phyloP scores from a whole-genome alignment of 2,113 vertebrate species.

The Tragelaphus imberbis region DNA sequence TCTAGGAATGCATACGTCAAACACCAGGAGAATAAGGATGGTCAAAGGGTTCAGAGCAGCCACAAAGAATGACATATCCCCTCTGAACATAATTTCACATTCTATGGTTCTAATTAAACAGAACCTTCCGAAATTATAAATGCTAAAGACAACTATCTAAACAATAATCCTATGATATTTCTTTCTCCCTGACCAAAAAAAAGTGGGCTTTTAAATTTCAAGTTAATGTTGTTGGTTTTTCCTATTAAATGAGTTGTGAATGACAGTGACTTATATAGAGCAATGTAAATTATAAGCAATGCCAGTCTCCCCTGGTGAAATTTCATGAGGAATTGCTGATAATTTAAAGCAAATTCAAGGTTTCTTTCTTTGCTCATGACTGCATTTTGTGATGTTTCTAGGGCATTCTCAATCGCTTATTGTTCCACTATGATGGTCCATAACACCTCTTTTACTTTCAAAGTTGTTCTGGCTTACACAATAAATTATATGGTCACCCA shows the following conservation, averaged over 20 bases:
- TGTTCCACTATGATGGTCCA: background rate
- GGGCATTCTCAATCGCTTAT: background rate
- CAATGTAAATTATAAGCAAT: background rate
- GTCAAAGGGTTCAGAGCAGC: background rate
- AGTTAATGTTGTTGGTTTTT: background rate
- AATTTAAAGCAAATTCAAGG: background rate
- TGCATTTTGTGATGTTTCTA: background rate
- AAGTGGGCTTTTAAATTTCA: background rate
- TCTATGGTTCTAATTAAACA: background rate
- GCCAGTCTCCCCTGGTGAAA: background rate
- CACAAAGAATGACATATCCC: background rate
- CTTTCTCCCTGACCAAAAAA: background rate
- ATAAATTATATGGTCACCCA: background rate
- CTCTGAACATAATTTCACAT: background rate
- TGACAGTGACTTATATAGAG: background rate
- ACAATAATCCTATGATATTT: background rate
- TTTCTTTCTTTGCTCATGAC: background rate
- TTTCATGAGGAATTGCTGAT: background rate
- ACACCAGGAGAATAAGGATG: background rate
- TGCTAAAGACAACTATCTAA: background rate
- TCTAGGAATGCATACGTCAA: background rate
- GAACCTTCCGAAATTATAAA: background rate
- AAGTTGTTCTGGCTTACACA: background rate
- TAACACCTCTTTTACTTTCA: background rate
- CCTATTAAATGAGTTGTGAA: background rate